Evolutionary conservation across 2,113 vertebrate species (phyloP), one percentile per base, ranked within the genome.

Genomic region (Amphiprion percula): DNA sequence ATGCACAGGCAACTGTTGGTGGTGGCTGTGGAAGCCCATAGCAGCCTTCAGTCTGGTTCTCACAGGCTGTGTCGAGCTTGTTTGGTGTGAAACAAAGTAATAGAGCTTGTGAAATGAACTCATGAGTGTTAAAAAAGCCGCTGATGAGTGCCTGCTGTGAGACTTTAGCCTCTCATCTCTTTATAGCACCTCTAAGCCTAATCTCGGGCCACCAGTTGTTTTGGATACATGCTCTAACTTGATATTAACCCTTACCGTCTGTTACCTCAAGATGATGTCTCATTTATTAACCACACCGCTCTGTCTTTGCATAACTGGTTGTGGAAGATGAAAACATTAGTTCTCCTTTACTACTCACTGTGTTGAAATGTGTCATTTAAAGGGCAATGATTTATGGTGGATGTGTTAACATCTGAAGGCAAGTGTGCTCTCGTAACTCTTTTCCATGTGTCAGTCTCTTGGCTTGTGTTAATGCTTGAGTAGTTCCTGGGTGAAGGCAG

Each of bases 401-500:
- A 70, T 68, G 54, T 69, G 69, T 67, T 70, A 64, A 82, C 81
- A 74, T 66, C 58, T 10, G 17, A 71, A 54, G 59, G 37, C 66
- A 80, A 85, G 74, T 73, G 68, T 65, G 54, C 53, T 54, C 61
- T 75, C 23, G 10, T 77, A 56, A 76, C n/a, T 82, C 28, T 80
- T 79, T 72, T 59, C 60, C 74, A 55, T 49, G 75, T 82, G 79
- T 69, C 56, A 37, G 55, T 54, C 52, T 71, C 79, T 47, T 70
- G 62, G 65, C 63, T 84, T 59, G 71, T 74, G 81, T 83, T 76
- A 71, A 82, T 70, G 47, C 74, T 78, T 56, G 49, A 63, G 61
- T 59, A 53, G 62, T 82, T 76, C 63, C 64, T 17, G 82, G 74
- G 37, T 69, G 30, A 70, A 64, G 61, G 26, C 17, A 4, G 58